A percentile compares a stretch with the other conserved stretches of the same genome.
Conservation (phyloP, 2,797 vertebrate species). For the Nannoperca obscura region DNA sequence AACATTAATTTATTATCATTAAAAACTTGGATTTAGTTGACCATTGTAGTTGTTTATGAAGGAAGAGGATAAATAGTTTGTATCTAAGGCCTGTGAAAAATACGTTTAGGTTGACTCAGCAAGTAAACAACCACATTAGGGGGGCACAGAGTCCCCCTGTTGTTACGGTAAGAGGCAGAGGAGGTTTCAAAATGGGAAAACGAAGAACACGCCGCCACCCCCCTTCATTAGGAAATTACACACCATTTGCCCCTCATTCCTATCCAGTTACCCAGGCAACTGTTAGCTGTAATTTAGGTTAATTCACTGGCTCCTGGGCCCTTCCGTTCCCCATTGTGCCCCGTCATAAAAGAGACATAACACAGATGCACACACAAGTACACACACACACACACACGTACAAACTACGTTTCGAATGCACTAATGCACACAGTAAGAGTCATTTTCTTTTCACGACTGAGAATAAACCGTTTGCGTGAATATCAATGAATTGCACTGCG, state of each 20-base stretch:
- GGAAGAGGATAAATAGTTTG: constrained; percentile 30
- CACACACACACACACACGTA: constrained; percentile 23
- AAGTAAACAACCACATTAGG: constrained; percentile 37
- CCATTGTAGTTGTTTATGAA: constrained; percentile 31
- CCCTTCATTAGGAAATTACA: constrained; percentile 79
- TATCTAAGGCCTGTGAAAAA: constrained; percentile 23
- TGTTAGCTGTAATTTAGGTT: constrained; percentile 77
- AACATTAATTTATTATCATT: constrained; percentile 9
- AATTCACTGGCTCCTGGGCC: constrained; percentile 74
- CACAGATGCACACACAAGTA: constrained; percentile 66
- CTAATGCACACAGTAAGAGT: constrained; percentile 31
- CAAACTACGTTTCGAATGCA: constrained; percentile 41
- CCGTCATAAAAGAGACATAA: constrained; percentile 78
- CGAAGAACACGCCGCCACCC: constrained; percentile 20
- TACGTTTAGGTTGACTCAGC: constrained; percentile 64
- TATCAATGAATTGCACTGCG: constrained; percentile 38
- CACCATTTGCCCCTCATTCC: constrained; percentile 76
- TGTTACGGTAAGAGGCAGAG: constrained; percentile 67
- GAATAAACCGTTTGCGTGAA: constrained; percentile 44
- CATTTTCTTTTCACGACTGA: constrained; percentile 48
- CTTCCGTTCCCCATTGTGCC: constrained; percentile 78
- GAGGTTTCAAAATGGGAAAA: constrained; percentile 69
- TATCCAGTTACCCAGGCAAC: constrained; percentile 73
- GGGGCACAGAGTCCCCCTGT: constrained; percentile 50
- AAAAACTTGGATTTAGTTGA: constrained; percentile 18